These are phyloP conservation scores for Mythimna vitellina DNA, from an alignment of 2,888 invertebrate genomes.

Conservation along the genomic window DNA sequence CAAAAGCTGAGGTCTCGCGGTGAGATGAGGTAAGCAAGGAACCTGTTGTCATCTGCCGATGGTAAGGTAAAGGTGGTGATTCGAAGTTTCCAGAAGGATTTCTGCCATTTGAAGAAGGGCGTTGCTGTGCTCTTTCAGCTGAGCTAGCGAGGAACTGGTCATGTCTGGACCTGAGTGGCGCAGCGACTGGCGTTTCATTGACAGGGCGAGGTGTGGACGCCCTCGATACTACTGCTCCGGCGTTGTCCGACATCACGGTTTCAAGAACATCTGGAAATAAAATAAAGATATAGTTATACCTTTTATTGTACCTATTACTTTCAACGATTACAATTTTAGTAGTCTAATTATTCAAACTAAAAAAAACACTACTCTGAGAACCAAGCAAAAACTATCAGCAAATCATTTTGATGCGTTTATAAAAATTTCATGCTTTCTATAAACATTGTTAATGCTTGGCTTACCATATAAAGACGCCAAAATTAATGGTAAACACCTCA, in stretches of 20 bases:
- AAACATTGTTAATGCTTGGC: slow-evolving; percentile 24
- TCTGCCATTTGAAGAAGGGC: slow-evolving; percentile 89
- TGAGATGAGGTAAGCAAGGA: slow-evolving; percentile 90
- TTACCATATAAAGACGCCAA: slow-evolving; percentile 24
- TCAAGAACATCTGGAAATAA: slow-evolving; percentile 81
- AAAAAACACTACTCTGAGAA: slow-evolving; percentile 9
- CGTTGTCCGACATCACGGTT: slow-evolving; percentile 88
- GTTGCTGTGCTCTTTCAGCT: slow-evolving; percentile 84
- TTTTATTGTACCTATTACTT: neutral
- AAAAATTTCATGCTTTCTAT: slow-evolving; percentile 12
- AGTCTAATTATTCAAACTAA: neutral
- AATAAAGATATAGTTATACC: slow-evolving; percentile 37
- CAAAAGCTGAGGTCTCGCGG: slow-evolving; percentile 96
- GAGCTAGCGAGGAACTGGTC: slow-evolving; percentile 91
- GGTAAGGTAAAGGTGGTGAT: slow-evolving; percentile 92
- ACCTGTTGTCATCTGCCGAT: slow-evolving; percentile 91
- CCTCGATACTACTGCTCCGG: slow-evolving; percentile 85
- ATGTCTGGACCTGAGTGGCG: slow-evolving; percentile 89
- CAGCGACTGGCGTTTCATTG: slow-evolving; percentile 84
- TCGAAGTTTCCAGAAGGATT: slow-evolving; percentile 91
- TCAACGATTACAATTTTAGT: neutral
- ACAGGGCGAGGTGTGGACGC: slow-evolving; percentile 88
- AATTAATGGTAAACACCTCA: slow-evolving; percentile 48
- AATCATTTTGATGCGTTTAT: slow-evolving; percentile 7
- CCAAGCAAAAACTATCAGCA: slow-evolving; percentile 10